A percentile compares a stretch with the other conserved stretches of the same genome.
Conservation (phyloP, 2,797 vertebrate species). For the Phylloscopus collybita region DNA sequence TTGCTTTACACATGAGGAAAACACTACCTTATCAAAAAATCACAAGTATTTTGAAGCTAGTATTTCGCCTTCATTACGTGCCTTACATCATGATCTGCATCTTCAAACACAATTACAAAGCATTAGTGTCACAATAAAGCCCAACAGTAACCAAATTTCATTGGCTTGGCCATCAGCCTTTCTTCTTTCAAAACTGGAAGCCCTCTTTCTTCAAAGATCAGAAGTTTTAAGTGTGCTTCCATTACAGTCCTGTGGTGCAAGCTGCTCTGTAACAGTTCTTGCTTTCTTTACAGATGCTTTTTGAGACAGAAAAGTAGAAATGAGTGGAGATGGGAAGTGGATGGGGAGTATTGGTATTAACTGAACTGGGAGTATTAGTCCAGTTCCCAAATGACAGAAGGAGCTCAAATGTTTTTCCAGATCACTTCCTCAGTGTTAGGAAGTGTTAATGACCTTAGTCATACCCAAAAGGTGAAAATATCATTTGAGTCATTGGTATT, state of each 20-base stretch:
- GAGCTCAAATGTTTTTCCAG: neutral
- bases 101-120: slow-evolving; percentile 8
- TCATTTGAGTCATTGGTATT: neutral
- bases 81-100: slow-evolving; percentile 1
- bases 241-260: neutral
- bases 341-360: neutral
- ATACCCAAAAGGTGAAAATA: neutral
- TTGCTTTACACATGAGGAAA: neutral
- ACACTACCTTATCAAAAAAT: neutral
- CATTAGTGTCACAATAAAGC: neutral
- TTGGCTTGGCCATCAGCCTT: slow-evolving; percentile 39
- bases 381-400: neutral
- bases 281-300: neutral
- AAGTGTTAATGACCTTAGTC: neutral
- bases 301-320: neutral
- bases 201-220: slow-evolving; percentile 31
- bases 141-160: neutral
- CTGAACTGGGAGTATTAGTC: neutral
- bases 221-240: neutral
- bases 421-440: neutral
- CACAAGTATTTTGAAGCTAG: neutral
- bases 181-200: slow-evolving; percentile 28
- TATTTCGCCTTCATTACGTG: neutral
- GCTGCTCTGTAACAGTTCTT: neutral
- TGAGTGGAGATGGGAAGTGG: neutral